Percentiles rank a stretch among this genome's conserved stretches.
phyloP scores from a whole-genome alignment of 2,113 vertebrate genomes.

The Ptilorrhoa leucosticta region DNA sequence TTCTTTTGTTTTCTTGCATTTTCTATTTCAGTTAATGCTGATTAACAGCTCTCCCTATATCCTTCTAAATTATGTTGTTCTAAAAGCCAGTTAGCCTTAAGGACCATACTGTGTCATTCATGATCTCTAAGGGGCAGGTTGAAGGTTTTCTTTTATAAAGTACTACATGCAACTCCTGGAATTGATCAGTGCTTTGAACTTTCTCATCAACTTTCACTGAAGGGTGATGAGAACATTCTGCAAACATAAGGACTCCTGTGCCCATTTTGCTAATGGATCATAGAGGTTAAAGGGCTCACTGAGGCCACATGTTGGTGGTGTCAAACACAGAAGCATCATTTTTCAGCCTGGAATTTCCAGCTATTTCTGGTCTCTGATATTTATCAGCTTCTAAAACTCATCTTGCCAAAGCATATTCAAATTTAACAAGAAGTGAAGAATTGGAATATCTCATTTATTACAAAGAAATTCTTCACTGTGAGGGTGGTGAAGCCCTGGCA shows the following conservation, averaged over 20 bases:
- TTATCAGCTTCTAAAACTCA: background rate
- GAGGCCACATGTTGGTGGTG: rapidly evolving
- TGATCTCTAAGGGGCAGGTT: background rate
- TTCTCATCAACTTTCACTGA: background rate
- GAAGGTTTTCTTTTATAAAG: background rate
- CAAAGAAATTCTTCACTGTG: background rate
- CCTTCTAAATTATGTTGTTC: background rate
- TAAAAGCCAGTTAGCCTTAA: background rate
- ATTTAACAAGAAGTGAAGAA: background rate
- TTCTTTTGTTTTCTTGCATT: background rate
- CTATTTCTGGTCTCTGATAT: background rate
- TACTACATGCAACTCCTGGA: background rate
- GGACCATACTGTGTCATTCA: background rate
- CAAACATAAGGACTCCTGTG: background rate
- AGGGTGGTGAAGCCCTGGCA: background rate
- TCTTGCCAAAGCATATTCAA: background rate
- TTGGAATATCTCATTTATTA: background rate
- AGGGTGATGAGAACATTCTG: background rate
- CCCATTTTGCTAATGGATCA: background rate
- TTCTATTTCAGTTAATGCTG: background rate
- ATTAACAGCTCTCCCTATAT: rapidly evolving
- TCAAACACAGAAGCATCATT: background rate
- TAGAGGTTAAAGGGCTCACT: background rate
- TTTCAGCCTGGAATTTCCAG: background rate
- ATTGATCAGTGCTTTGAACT: background rate